Evolutionary conservation across 2,113 vertebrate genomes (phyloP).

Genomic region (Rhinogobius similis): DNA sequence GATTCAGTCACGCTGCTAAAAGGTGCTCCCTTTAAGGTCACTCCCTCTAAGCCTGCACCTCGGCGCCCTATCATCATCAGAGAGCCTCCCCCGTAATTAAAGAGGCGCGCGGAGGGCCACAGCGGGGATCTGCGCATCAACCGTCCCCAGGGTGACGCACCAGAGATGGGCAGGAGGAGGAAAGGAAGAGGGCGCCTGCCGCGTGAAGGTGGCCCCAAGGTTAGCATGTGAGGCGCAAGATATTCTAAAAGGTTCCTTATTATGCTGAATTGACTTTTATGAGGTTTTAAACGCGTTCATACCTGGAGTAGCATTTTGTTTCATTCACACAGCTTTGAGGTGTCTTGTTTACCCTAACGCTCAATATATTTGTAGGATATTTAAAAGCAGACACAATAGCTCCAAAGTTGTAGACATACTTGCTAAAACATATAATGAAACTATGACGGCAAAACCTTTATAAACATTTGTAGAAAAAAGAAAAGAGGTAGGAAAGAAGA

Average conservation of each 20-base stretch:
- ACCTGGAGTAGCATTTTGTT: background rate
- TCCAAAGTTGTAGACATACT: too few relatives aligned
- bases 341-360: too few relatives aligned
- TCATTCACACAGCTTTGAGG: background rate
- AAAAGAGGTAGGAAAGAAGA: too few relatives aligned
- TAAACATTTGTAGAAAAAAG: too few relatives aligned
- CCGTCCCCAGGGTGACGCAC: conserved; percentile 53
- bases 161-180: conserved; percentile 45
- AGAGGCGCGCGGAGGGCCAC: conserved; percentile 56
- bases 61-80: conserved; percentile 42
- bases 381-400: too few relatives aligned
- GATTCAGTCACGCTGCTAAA: background rate
- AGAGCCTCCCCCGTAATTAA: conserved; percentile 77
- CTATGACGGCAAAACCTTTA: too few relatives aligned
- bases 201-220: conserved; percentile 47
- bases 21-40: conserved; percentile 29
- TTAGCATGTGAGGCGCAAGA: background rate
- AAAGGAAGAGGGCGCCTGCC: conserved; percentile 38
- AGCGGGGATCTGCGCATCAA: conserved; percentile 49
- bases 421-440: too few relatives aligned
- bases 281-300: background rate
- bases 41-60: conserved; percentile 24
- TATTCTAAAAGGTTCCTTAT: background rate
- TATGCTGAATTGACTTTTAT: background rate
- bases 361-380: too few relatives aligned